Percentiles rank a stretch among this genome's conserved stretches.
Evolutionary conservation across 2,113 vertebrate genomes (phyloP).

Genomic region (Sturnira hondurensis): DNA sequence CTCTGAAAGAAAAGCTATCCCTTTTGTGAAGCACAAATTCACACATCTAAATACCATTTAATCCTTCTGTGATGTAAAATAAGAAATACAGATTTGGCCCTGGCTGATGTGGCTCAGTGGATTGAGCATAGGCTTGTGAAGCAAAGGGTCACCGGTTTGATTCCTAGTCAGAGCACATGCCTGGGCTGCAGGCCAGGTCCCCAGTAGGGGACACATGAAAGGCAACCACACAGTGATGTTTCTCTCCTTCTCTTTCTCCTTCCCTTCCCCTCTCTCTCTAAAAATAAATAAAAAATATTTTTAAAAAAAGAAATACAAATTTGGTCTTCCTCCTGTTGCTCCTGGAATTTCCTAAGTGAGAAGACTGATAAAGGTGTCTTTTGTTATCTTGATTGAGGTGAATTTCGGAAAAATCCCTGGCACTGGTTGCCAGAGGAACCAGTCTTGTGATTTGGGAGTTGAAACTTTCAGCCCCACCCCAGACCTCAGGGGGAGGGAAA

Average conservation of each 20-base stretch:
- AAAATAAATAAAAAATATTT: too few relatives aligned
- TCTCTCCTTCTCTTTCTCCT: too few relatives aligned
- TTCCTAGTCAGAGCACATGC: too few relatives aligned
- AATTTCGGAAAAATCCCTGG: not conserved
- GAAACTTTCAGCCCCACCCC: not conserved
- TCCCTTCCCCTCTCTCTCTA: too few relatives aligned
- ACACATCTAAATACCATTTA: not conserved
- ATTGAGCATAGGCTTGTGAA: too few relatives aligned
- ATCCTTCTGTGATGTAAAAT: not conserved
- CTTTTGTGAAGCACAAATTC: not conserved
- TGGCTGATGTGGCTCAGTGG: too few relatives aligned
- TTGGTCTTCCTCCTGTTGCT: not conserved
- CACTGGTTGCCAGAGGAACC: not conserved
- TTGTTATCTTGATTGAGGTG: not conserved
- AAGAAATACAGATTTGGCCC: not conserved
- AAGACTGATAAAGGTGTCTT: not conserved
- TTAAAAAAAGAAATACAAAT: too few relatives aligned
- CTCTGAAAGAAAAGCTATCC: not conserved
- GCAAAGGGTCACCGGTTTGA: too few relatives aligned
- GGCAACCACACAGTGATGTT: too few relatives aligned
- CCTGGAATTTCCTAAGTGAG: not conserved
- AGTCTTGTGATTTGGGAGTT: not conserved
- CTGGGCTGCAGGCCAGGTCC: too few relatives aligned
- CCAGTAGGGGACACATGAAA: too few relatives aligned
- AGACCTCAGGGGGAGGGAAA: not conserved